Evolutionary conservation across 2,113 vertebrate species (phyloP), one percentile per base, ranked within the genome.

Genomic region (Stegastes partitus): DNA sequence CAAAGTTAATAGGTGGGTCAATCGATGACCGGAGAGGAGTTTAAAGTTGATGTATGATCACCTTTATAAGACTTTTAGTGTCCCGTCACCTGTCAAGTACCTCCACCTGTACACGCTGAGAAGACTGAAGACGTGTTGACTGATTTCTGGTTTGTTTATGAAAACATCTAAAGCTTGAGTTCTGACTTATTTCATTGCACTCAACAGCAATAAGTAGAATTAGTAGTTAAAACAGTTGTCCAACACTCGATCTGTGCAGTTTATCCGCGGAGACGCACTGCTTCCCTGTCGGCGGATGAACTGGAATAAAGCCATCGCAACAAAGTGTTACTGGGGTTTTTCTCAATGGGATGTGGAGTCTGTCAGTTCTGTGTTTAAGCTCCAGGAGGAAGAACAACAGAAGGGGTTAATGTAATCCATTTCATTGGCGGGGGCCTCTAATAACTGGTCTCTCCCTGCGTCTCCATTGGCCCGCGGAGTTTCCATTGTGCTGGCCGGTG

Each of bases 401-500:
- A 93, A 93, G 70, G 90, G 88, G 91, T 94, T 93, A 93, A 92
- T 93, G 85, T 92, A 92, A 87, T 93, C 87, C 84, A 93, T 92
- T 92, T 91, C 87, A 92, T 89, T 82, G 82, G 83, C 45, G 80
- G 76, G 78, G 87, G 81, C 74, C 85, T 90, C 86, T 92, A 88
- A 93, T 92, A 92, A 93, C 88, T 87, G 73, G 11, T 89, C 91
- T 90, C 89, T 79, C 89, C 64, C 89, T 92, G 79, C 11, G 77
- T 93, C 93, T 93, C 93, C 87, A 90, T 74, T 83, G 91, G 92
- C 85, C 93, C 82, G 81, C 90, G 79, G 82, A 93, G 93, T 94
- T 94, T 92, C 92, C 93, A 94, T 94, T 93, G 93, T 94, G 89
- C 87, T 79, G 73, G 91, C 76, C 70, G 91, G 91, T 93, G 94